These are phyloP conservation scores for Ectemnius continuus DNA, from an alignment of 2,888 invertebrate genomes.

Conservation along the genomic window DNA sequence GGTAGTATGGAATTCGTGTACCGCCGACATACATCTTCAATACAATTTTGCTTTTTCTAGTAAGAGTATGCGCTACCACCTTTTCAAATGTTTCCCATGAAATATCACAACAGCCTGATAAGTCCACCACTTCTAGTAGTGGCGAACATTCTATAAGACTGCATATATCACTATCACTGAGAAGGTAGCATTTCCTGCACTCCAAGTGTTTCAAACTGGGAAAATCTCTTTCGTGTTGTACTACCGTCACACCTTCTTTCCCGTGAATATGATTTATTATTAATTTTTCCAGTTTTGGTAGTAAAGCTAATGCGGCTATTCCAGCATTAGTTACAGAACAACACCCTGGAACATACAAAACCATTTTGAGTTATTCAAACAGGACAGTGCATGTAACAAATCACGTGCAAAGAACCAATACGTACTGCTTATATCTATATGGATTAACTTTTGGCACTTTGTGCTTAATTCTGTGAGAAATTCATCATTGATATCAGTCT, in stretches of 20 bases:
- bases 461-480: constrained; percentile 79
- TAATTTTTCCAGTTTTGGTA: constrained; percentile 67
- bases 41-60: constrained; percentile 65
- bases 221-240: constrained; percentile 37
- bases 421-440: constrained; percentile 1
- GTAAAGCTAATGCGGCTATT: constrained; percentile 58
- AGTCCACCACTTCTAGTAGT: constrained; percentile 66
- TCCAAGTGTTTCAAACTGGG: constrained; percentile 64
- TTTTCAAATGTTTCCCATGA: constrained; percentile 60
- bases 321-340: constrained; percentile 30
- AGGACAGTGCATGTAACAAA: too few species aligned
- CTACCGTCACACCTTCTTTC: constrained; percentile 62
- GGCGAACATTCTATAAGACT: constrained; percentile 61
- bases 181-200: constrained; percentile 66
- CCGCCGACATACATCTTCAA: constrained; percentile 69
- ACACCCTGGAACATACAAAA: constrained; percentile 38
- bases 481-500: constrained; percentile 79
- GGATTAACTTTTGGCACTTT: constrained; percentile 62
- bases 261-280: constrained; percentile 62
- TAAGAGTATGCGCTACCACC: constrained; percentile 65
- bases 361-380: too few species aligned
- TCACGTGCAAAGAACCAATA: not conserved
- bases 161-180: constrained; percentile 57
- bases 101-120: constrained; percentile 66
- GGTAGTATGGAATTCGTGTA: constrained; percentile 47